Base-by-base conservation (phyloP, 2,113 vertebrate species). In the Ageneiosus marmoratus region DNA sequence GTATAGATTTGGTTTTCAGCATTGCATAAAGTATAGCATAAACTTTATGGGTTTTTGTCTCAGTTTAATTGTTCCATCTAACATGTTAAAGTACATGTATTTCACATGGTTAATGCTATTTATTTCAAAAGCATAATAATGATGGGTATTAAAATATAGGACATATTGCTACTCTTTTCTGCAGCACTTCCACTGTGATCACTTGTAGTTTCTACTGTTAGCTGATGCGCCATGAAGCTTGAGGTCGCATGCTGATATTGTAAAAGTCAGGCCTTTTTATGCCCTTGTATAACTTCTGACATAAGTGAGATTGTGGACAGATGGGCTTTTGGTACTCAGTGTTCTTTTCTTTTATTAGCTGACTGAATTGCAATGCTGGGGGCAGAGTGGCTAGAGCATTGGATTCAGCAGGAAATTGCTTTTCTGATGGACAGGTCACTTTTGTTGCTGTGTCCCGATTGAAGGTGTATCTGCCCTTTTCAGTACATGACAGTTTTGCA, bases 361-460 rank as follows among this genome's bases (percentile, higher is more conserved):
- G 24, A 58, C 11, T 11, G 41, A 34, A 15, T 75, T 60, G 34
- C 56, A 34, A 27, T 13, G 46, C 56, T 34, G 34, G 5, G 24
- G 27, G 63, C 44, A 29, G 24, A 69, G 32, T 56, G 83, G 34
- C 72, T 46, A 3, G 51, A 41, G 60, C 41, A 37, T 4, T 44
- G 62, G 50, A 41, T 76, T 29, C 4, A 58, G 44, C 75, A 53
- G 9, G 69, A 51, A 37, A 53, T 20, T 51, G 7, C 63, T 37
- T 76, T 76, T 48, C 53, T 85, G 70, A 87, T 69, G 5, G 78
- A 72, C 69, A 75, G n/a, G 15, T 79, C 50, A 53, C 50, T 75
- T 60, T 53, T 4, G 46, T 15, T 13, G 65, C 37, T 27, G 20
- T 77, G n/a, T 53, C 60, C 15, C 56, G 62, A 81, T 84, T 84